A percentile compares a stretch with the other conserved stretches of the same genome.
phyloP scores from a whole-genome alignment of 2,797 vertebrate species.

The Tapera naevia region DNA sequence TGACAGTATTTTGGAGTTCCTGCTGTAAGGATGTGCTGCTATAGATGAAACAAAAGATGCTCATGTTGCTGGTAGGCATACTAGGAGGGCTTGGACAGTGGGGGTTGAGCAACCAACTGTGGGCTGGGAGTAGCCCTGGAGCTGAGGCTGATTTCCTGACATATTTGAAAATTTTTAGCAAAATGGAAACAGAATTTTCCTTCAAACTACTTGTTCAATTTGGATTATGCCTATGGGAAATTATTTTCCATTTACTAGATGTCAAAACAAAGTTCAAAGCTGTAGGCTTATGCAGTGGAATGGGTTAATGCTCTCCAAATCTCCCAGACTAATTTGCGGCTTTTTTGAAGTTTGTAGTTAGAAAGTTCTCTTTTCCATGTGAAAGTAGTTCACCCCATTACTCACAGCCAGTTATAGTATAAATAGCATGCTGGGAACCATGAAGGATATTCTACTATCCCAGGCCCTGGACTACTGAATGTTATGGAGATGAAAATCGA shows the following conservation, averaged over 20 bases:
- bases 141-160: background rate
- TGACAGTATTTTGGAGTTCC: background rate
- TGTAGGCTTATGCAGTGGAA: background rate
- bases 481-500: background rate
- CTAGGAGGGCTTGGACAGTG: background rate
- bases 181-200: background rate
- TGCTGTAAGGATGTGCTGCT: background rate
- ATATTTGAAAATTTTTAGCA: background rate
- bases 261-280: background rate
- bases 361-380: background rate
- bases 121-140: background rate
- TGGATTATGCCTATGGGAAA: background rate
- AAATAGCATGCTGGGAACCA: background rate
- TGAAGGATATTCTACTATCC: background rate
- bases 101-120: background rate
- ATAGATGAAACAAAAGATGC: background rate
- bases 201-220: background rate
- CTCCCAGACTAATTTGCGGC: background rate
- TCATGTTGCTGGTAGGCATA: background rate
- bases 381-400: background rate
- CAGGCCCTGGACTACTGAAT: background rate
- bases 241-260: background rate
- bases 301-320: background rate
- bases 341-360: background rate
- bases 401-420: background rate